Base-by-base conservation (phyloP, 2,888 invertebrate species). In the Colletes collaris region DNA sequence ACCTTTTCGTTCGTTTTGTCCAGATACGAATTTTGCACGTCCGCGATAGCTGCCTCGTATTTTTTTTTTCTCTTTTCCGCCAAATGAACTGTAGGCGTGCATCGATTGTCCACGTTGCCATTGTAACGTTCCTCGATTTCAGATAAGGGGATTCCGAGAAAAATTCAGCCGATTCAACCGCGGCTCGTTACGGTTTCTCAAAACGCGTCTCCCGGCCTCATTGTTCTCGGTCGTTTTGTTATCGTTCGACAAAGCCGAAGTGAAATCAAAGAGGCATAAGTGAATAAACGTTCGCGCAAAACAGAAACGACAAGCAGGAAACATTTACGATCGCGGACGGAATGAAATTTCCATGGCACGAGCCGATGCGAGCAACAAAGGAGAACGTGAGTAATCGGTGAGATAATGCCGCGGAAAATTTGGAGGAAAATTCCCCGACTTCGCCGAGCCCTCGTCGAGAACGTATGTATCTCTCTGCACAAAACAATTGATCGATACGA, bases 351-450 rank as follows among this genome's bases (percentile, higher is more conserved):
- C 53, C 27, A 13, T 53, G 27, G 60, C n/a, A 27, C n/a, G 10
- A 35, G 10, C 16, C 7, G 8, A 6, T 13, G 16, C 27, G 13
- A 19, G 6, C 19, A 10, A 19, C 59, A 52, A 53, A 53, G 60
- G 11, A 55, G 44, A 67, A 49, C 27, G 7, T 59, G 44, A 40
- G 27, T 53, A 73, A 70, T 46, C 71, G 55, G 3, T 1, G 16
- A 37, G 70, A 78, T 73, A 67, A 78, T 37, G 56, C n/a, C 19
- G n/a, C 40, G 16, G 64, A 46, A 71, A 77, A 69, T 69, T 77
- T 70, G 64, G 62, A 68, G 8, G 52, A 52, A 64, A 70, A 66
- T 52, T 71, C n/a, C 44, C 44, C 52, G 52, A n/a, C 44, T 10
- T 37, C 16, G 2, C 27, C 19, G 52, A 8, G 50, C 3, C 4